Evolutionary conservation across 1,140 invertebrate genomes (phyloP).

Genomic region (Penaeus indicus): DNA sequence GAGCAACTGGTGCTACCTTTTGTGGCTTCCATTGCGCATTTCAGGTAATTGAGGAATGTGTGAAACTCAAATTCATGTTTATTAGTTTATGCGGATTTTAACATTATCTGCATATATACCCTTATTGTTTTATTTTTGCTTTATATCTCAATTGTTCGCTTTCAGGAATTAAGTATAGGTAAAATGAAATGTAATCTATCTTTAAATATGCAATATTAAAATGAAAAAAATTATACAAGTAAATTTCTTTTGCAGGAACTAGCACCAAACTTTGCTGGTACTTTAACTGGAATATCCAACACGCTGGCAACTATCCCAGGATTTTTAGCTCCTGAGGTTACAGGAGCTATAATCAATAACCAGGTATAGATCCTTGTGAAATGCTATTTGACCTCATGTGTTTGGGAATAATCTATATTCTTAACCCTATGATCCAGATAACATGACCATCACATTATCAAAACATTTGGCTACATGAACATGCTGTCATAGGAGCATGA

Average conservation of each 20-base stretch:
- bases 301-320: conserved; percentile 85
- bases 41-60: background rate
- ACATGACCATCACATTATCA: no score
- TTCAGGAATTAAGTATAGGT: no score
- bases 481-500: no score
- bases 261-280: conserved; percentile 85
- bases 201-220: background rate
- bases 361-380: conserved; percentile 25
- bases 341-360: conserved; percentile 76
- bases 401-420: no score
- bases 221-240: background rate
- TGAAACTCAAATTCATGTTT: background rate
- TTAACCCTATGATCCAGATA: no score
- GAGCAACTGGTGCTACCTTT: conserved; percentile 38
- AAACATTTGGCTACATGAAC: no score
- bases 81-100: background rate
- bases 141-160: background rate
- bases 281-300: conserved; percentile 86
- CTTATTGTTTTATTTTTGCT: background rate
- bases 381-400: no score
- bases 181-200: no score
- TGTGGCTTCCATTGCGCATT: conserved; percentile 53
- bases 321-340: conserved; percentile 84
- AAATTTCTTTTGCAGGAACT: conserved; percentile 78
- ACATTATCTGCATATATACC: background rate